phyloP scores from a whole-genome alignment of 1,140 invertebrate genomes.

The Zelostemma sp. region DNA sequence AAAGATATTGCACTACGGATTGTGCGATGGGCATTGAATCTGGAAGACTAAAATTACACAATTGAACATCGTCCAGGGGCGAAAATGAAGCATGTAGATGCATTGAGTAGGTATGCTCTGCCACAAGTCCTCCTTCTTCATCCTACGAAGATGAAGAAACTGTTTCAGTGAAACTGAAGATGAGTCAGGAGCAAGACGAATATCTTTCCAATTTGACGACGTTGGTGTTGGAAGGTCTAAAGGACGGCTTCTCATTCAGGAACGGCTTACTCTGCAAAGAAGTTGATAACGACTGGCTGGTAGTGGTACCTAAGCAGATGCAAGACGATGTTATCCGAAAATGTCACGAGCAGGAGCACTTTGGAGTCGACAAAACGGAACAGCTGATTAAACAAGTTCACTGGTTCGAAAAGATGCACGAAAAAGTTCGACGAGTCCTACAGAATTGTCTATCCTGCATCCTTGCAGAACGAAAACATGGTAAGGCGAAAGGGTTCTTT shows the following conservation, averaged over 20 bases:
- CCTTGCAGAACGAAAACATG: conserved; percentile 22
- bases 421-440: conserved; percentile 25
- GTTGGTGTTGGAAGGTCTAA: background rate
- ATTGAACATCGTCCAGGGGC: conserved; percentile 40
- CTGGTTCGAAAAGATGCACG: conserved; percentile 11
- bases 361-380: conserved; percentile 15
- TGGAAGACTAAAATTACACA: conserved; percentile 50
- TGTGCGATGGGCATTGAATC: conserved; percentile 52
- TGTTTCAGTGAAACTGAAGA: background rate
- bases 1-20: conserved; percentile 47
- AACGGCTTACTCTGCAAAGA: conserved; percentile 14
- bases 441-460: conserved; percentile 45
- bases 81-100: conserved; percentile 52
- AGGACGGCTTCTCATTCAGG: background rate
- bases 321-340: conserved; percentile 13
- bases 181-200: conserved; percentile 4
- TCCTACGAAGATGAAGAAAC: background rate
- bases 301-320: conserved; percentile 18
- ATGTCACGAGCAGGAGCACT: conserved; percentile 19
- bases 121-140: background rate
- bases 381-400: conserved; percentile 12
- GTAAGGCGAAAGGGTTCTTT: conserved; percentile 34
- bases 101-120: conserved; percentile 37
- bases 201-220: background rate
- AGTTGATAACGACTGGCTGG: background rate